Percentiles rank a stretch among this genome's conserved stretches.
Conservation (phyloP, 53 echinoderm and acorn worm species). For the Paracentrotus lividus region DNA sequence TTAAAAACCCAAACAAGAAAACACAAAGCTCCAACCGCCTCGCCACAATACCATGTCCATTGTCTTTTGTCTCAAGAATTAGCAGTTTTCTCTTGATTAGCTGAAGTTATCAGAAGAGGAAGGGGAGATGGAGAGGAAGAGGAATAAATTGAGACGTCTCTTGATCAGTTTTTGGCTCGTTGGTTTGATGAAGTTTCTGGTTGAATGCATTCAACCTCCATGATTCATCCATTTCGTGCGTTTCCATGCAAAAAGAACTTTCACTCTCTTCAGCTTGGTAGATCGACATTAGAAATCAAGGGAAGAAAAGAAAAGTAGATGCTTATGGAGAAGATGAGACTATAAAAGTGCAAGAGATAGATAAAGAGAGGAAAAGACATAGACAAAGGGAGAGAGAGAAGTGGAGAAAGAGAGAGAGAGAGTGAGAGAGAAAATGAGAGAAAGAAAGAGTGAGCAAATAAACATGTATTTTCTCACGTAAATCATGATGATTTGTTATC, state of each 20-base stretch:
- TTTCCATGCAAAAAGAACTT: constrained; percentile 47
- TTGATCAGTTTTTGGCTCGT: constrained; percentile 54
- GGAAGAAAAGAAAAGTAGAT: background rate
- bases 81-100: constrained; percentile 47
- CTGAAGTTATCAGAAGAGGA: constrained; percentile 13
- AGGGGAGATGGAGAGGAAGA: background rate
- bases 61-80: constrained; percentile 46
- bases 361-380: background rate
- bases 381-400: background rate
- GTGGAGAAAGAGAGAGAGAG: background rate
- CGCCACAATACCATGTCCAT: background rate
- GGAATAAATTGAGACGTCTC: constrained; percentile 53
- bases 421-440: background rate
- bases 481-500: too few relatives aligned
- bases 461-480: too few relatives aligned
- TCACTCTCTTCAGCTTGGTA: constrained; percentile 2
- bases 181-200: constrained; percentile 60
- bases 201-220: constrained; percentile 31
- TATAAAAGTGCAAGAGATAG: background rate
- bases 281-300: background rate
- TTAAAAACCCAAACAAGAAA: background rate
- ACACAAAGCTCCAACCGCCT: constrained; percentile 25
- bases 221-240: constrained; percentile 42
- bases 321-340: background rate
- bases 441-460: background rate